Conservation (phyloP, 1,140 invertebrate genomes). For the Cotesia glomerata region DNA sequence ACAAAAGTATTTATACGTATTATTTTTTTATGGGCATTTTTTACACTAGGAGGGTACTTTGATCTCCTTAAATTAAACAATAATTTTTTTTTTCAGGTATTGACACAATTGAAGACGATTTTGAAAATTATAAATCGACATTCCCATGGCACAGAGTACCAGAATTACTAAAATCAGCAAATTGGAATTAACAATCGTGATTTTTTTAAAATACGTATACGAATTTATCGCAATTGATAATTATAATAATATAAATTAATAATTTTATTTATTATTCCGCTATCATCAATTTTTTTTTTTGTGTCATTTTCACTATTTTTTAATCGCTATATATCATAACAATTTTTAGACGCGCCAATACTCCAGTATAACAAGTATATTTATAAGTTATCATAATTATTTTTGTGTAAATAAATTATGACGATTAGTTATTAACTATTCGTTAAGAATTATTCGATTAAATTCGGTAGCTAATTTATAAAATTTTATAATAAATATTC, state of each 20-base stretch:
- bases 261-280: not conserved
- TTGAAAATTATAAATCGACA: constrained; percentile 37
- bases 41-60: too few relatives aligned
- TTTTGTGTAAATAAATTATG: too few relatives aligned
- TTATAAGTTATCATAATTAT: too few relatives aligned
- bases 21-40: too few relatives aligned
- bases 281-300: not conserved
- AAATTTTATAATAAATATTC: not conserved
- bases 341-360: not conserved
- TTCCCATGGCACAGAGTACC: constrained; percentile 78
- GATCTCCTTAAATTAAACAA: not conserved
- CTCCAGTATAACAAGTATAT: not conserved
- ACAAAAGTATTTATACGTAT: too few relatives aligned
- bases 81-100: constrained; percentile 22
- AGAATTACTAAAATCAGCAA: constrained; percentile 67
- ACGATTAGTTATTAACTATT: too few relatives aligned
- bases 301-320: not conserved
- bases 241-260: too few relatives aligned
- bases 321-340: not conserved
- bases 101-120: constrained; percentile 28
- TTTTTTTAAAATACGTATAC: not conserved
- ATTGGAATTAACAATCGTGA: constrained; percentile 64
- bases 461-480: too few relatives aligned
- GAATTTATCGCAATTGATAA: not conserved
- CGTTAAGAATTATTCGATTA: too few relatives aligned